Evolutionary conservation across 2,888 invertebrate genomes (phyloP).

Genomic region (Melieria omissa): DNA sequence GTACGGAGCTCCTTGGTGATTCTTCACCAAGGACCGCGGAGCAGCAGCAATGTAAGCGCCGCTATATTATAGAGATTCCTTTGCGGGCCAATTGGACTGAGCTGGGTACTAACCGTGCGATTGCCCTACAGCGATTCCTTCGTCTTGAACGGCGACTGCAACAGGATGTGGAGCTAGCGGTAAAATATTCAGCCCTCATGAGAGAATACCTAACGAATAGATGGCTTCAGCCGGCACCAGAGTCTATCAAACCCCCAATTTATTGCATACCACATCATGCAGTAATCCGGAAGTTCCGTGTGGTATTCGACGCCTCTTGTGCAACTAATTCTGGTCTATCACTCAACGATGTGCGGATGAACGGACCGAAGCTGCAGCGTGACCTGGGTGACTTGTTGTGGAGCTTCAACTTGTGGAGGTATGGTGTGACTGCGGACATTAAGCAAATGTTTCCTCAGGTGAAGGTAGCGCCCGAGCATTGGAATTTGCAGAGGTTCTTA

Average conservation of each 20-base stretch:
- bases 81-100: neutral
- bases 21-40: no score
- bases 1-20: no score
- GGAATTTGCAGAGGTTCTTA: constrained; percentile 16
- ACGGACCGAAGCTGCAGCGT: constrained; percentile 22
- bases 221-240: constrained; percentile 2
- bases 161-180: neutral
- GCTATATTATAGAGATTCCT: neutral
- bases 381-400: no score
- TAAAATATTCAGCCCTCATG: neutral
- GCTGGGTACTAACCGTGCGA: no score
- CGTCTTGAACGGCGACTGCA: constrained; percentile 9
- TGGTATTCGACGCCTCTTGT: constrained; percentile 28
- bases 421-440: no score
- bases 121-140: constrained; percentile 1
- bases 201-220: constrained; percentile 3
- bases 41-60: no score
- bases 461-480: neutral
- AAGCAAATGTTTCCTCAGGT: no score
- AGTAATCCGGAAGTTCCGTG: constrained; percentile 22
- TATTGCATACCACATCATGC: constrained; percentile 17
- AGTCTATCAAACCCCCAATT: neutral
- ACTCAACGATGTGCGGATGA: constrained; percentile 21
- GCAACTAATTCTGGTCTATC: constrained; percentile 24
- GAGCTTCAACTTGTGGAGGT: no score